Conservation (phyloP, 2,113 vertebrate genomes). For the Struthidea cinerea region DNA sequence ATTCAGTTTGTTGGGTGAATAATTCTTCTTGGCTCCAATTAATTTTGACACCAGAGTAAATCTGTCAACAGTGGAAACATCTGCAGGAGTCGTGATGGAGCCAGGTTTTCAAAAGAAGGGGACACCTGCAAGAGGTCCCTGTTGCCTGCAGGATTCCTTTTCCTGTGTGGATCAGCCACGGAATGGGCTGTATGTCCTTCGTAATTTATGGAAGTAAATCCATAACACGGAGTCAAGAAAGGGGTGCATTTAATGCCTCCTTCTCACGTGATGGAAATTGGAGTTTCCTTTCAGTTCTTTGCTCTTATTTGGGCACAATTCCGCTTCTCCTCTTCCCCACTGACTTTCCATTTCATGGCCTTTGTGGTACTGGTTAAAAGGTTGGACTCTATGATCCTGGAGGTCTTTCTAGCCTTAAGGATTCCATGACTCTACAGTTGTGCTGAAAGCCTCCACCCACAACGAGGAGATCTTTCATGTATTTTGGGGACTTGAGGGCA, state of each 20-base stretch:
- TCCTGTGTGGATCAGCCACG: background rate
- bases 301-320: background rate
- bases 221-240: background rate
- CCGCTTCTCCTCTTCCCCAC: background rate
- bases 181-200: background rate
- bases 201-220: background rate
- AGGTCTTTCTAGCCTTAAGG: background rate
- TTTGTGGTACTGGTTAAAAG: background rate
- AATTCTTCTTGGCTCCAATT: conserved; percentile 27
- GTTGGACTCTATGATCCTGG: background rate
- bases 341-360: rapidly evolving
- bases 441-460: background rate
- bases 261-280: rapidly evolving
- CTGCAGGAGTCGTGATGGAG: background rate
- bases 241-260: background rate
- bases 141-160: background rate
- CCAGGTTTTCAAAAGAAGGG: background rate
- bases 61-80: background rate
- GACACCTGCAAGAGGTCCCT: background rate
- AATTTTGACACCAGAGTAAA: conserved; percentile 3
- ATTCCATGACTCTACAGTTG: background rate
- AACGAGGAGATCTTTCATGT: background rate
- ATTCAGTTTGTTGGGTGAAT: background rate
- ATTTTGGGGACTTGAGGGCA: background rate
- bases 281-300: background rate